Conservation (phyloP, 2,888 invertebrate genomes). For the Leptinotarsa juncta region DNA sequence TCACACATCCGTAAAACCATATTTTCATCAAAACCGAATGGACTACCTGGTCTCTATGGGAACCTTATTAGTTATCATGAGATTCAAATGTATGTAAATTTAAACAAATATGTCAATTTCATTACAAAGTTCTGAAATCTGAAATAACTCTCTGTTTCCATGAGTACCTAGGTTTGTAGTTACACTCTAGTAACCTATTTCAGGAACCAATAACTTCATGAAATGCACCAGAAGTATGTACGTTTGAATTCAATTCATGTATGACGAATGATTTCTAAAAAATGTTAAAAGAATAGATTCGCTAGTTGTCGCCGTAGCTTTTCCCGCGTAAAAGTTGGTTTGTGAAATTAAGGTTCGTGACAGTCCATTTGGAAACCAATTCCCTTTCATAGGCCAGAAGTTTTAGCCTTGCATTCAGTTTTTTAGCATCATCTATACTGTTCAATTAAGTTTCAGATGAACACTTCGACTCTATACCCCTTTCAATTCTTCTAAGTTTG, state of each 20-base stretch:
- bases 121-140: neutral
- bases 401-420: constrained; percentile 80
- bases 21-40: too few species aligned
- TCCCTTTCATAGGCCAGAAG: constrained; percentile 88
- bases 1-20: too few species aligned
- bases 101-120: constrained; percentile 2
- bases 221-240: too few species aligned
- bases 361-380: constrained; percentile 59
- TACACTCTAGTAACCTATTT: neutral
- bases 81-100: constrained; percentile 11
- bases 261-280: too few species aligned
- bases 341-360: too few species aligned
- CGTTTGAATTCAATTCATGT: too few species aligned
- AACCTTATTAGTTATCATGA: neutral
- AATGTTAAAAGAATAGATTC: too few species aligned
- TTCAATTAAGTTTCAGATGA: constrained; percentile 70
- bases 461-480: constrained; percentile 70
- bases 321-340: too few species aligned
- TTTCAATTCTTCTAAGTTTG: constrained; percentile 77
- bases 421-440: constrained; percentile 76
- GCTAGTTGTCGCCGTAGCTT: too few species aligned
- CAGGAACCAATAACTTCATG: too few species aligned
- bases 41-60: neutral
- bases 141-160: neutral
- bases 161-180: neutral